Conservation (phyloP, 2,113 vertebrate species). For the Misgurnus mizolepis region DNA sequence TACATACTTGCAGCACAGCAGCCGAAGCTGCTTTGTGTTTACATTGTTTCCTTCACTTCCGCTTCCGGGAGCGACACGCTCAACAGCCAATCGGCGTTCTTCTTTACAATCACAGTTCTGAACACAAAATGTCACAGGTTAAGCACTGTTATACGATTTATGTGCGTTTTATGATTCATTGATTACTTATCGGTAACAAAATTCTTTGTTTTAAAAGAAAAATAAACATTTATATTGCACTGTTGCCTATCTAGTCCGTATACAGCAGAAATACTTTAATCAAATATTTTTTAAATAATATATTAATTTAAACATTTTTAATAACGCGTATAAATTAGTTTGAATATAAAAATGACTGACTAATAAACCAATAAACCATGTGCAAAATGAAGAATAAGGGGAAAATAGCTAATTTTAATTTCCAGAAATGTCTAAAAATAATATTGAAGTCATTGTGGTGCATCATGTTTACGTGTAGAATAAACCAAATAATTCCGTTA, state of each 20-base stretch:
- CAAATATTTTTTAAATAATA: too few species aligned
- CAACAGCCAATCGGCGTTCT: not conserved
- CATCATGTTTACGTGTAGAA: too few species aligned
- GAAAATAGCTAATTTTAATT: too few species aligned
- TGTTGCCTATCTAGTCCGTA: too few species aligned
- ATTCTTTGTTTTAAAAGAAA: too few species aligned
- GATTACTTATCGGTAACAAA: not conserved
- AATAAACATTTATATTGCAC: too few species aligned
- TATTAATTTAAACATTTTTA: too few species aligned
- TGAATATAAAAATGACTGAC: not conserved
- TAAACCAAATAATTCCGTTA: too few species aligned
- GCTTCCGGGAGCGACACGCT: not conserved
- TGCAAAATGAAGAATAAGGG: not conserved
- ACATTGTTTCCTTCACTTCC: constrained; percentile 25
- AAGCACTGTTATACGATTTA: not conserved
- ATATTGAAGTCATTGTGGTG: too few species aligned
- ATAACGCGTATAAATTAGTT: not conserved
- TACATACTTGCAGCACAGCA: not conserved
- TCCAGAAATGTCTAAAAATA: too few species aligned
- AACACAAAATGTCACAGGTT: constrained; percentile 5
- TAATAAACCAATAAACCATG: not conserved
- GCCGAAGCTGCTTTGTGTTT: not conserved
- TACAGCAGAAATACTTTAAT: too few species aligned
- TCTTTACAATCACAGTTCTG: not conserved
- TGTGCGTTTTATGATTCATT: not conserved